A percentile compares a stretch with the other conserved stretches of the same genome.
Evolutionary conservation across 2,888 invertebrate genomes (phyloP).

Genomic region (Bellardia bayeri): DNA sequence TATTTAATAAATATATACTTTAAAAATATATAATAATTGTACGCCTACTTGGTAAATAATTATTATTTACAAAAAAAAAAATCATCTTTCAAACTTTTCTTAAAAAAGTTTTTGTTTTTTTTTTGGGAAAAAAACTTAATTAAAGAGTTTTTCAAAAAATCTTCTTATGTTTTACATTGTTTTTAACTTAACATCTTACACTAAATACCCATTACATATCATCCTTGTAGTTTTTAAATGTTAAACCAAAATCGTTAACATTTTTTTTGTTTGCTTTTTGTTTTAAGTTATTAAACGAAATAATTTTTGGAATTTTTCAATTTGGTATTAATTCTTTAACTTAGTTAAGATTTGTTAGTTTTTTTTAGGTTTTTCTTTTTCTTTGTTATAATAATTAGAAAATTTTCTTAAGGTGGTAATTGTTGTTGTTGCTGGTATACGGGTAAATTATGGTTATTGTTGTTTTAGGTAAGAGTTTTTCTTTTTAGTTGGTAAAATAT

Average conservation of each 20-base stretch:
- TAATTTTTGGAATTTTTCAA: conserved; percentile 73
- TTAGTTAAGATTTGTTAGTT: conserved; percentile 67
- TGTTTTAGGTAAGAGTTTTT: conserved; percentile 67
- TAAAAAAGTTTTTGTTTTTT: conserved; percentile 39
- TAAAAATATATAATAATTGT: conserved; percentile 75
- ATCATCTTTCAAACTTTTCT: conserved; percentile 45
- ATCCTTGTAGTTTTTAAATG: conserved; percentile 62
- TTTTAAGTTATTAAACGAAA: conserved; percentile 70
- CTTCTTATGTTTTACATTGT: conserved; percentile 55
- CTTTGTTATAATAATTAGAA: conserved; percentile 30
- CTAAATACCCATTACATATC: conserved; percentile 65
- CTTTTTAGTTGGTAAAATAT: conserved; percentile 11
- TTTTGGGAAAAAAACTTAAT: conserved; percentile 36
- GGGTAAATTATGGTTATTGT: conserved; percentile 65
- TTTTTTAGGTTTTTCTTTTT: conserved; percentile 40
- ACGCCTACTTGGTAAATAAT: conserved; percentile 75
- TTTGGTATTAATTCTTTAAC: conserved; percentile 72
- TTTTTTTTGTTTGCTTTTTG: conserved; percentile 59
- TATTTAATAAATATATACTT: conserved; percentile 74
- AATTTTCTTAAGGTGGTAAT: conserved; percentile 58
- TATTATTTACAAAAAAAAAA: conserved; percentile 75
- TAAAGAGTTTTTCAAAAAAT: conserved; percentile 41
- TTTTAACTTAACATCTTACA: conserved; percentile 71
- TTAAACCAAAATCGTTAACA: conserved; percentile 70
- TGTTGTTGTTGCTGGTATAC: conserved; percentile 52